Conservation (phyloP, 2,113 vertebrate genomes). For the Laticauda colubrina region DNA sequence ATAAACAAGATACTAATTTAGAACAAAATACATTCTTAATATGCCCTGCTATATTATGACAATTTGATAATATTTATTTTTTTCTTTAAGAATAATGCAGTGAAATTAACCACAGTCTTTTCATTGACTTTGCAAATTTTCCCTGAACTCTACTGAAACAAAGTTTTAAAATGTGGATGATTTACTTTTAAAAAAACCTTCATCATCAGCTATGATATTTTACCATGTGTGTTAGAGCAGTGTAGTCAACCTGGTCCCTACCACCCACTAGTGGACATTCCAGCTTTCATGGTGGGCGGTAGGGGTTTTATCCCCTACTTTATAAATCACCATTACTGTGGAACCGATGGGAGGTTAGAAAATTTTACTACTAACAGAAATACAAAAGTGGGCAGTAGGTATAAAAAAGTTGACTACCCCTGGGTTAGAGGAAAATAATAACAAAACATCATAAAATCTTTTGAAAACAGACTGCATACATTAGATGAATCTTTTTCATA, state of each 20-base stretch:
- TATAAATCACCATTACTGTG: no score
- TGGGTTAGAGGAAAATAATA: background rate
- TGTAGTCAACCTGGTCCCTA: no score
- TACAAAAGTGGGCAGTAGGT: no score
- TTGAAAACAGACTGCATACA: background rate
- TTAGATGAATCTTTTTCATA: background rate
- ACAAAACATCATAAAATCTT: background rate
- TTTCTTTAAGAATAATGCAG: background rate
- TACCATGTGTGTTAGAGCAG: no score
- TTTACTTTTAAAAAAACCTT: background rate
- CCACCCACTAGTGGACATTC: no score
- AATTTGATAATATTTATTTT: slow-evolving; percentile 18
- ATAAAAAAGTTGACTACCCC: no score
- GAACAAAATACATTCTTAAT: background rate
- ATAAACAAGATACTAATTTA: background rate
- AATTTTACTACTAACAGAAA: no score
- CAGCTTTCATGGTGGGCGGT: no score
- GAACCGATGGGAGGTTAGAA: no score
- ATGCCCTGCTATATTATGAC: background rate
- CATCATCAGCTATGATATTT: background rate
- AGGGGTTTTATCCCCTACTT: no score
- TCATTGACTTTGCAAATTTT: slow-evolving; percentile 5
- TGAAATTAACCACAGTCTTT: slow-evolving; percentile 4
- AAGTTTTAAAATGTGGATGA: background rate
- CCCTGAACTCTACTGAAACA: background rate